A percentile compares a stretch with the other conserved stretches of the same genome.
These are phyloP conservation scores for Deilephila elpenor DNA, from an alignment of 2,888 invertebrate species.

Conservation along the genomic window DNA sequence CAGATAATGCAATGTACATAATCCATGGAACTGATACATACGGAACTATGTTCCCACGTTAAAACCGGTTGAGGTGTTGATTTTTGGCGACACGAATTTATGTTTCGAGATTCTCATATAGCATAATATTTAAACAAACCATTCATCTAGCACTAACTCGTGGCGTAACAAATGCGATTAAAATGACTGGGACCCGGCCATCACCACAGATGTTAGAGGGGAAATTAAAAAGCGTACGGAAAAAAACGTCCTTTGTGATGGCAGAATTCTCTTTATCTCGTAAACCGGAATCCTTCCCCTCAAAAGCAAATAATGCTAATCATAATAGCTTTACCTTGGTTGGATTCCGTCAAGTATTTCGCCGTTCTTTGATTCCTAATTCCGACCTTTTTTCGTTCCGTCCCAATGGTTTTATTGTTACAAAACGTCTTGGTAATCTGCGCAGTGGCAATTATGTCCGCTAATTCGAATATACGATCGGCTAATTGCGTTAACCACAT, in stretches of 20 bases:
- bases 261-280: slow-evolving; percentile 78
- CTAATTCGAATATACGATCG: slow-evolving; percentile 37
- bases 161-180: slow-evolving; percentile 82
- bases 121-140: slow-evolving; percentile 78
- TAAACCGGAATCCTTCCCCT: slow-evolving; percentile 81
- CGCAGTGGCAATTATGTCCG: slow-evolving; percentile 33
- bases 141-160: slow-evolving; percentile 76
- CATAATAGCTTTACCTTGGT: slow-evolving; percentile 82
- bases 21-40: not conserved
- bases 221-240: slow-evolving; percentile 68
- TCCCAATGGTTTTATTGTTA: slow-evolving; percentile 69
- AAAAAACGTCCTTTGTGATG: slow-evolving; percentile 73
- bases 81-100: slow-evolving; percentile 26
- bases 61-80: slow-evolving; percentile 11
- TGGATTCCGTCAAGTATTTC: slow-evolving; percentile 79
- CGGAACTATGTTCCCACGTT: slow-evolving; percentile 21
- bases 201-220: slow-evolving; percentile 76
- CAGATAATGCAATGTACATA: slow-evolving; percentile 1
- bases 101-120: slow-evolving; percentile 45
- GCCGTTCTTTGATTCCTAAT: slow-evolving; percentile 64
- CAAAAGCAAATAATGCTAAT: slow-evolving; percentile 80
- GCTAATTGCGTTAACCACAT: slow-evolving; percentile 33
- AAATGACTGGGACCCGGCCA: slow-evolving; percentile 53
- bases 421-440: slow-evolving; percentile 69
- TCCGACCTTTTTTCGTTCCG: slow-evolving; percentile 60